A percentile compares a stretch with the other conserved stretches of the same genome.
Evolutionary conservation across 2,888 invertebrate species (phyloP).

Genomic region (Drosophila mimetica): DNA sequence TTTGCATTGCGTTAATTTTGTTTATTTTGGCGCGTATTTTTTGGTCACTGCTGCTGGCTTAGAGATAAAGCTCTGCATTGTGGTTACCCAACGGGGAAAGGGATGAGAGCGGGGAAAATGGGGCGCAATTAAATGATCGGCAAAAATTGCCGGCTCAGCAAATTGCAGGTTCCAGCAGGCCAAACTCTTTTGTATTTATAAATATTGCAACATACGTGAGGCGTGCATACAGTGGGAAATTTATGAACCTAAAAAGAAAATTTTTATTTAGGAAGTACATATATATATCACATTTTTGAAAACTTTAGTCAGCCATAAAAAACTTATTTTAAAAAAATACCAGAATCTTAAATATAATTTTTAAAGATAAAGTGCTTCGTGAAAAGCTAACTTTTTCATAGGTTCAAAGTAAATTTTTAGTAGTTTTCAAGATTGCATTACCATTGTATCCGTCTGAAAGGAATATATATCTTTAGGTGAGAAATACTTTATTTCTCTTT

Average conservation of each 20-base stretch:
- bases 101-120: neutral
- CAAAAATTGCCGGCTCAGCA: conserved; percentile 27
- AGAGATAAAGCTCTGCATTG: conserved; percentile 60
- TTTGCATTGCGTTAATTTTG: conserved; percentile 69
- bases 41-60: conserved; percentile 48
- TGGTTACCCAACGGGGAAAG: neutral
- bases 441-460: too few species aligned
- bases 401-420: too few species aligned
- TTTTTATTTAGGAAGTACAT: too few species aligned
- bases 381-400: too few species aligned
- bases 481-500: too few species aligned
- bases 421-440: too few species aligned
- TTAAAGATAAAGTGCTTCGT: too few species aligned
- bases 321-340: too few species aligned
- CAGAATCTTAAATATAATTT: too few species aligned
- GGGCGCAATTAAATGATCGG: conserved; percentile 31
- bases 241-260: too few species aligned
- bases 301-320: neutral
- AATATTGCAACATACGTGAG: neutral
- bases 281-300: too few species aligned
- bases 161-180: conserved; percentile 7
- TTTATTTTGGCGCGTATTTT: conserved; percentile 61
- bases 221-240: neutral
- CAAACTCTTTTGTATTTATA: neutral
- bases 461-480: too few species aligned